Conservation (phyloP, 2,797 vertebrate genomes). For the Champsocephalus gunnari region DNA sequence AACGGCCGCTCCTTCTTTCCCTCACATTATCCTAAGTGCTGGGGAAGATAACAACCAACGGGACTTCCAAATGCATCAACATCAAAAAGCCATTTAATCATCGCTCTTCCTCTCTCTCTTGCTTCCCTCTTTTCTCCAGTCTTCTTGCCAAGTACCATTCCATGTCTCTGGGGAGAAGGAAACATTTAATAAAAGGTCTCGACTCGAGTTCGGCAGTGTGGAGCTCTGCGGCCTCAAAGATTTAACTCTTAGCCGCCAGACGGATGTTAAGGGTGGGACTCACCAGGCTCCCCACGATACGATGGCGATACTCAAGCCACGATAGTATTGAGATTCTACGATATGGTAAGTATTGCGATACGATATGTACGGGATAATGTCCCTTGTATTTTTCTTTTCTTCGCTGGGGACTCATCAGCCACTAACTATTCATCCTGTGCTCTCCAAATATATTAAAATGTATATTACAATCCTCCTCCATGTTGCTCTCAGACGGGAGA, state of each 20-base stretch:
- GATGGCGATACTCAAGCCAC: no score
- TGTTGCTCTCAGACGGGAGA: no score
- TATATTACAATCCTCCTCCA: no score
- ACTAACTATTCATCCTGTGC: no score
- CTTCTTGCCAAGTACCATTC: constrained; percentile 67
- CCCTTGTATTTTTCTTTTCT: no score
- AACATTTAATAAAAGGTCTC: constrained; percentile 76
- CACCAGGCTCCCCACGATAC: no score
- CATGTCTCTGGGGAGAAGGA: constrained; percentile 68
- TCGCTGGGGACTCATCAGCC: no score
- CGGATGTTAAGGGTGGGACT: not conserved
- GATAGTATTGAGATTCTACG: no score
- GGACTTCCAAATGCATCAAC: constrained; percentile 73
- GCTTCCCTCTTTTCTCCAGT: constrained; percentile 32
- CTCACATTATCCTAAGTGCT: constrained; percentile 67
- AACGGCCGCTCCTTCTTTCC: constrained; percentile 20
- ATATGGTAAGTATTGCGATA: no score
- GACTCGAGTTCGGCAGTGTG: constrained; percentile 58
- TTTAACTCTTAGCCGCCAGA: constrained; percentile 13
- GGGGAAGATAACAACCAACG: constrained; percentile 72
- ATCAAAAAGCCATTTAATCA: constrained; percentile 81
- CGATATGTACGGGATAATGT: no score
- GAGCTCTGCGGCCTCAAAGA: constrained; percentile 21
- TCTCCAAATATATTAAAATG: no score
- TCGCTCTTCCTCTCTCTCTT: constrained; percentile 29